Base-by-base conservation (phyloP, 2,113 vertebrate genomes). In the Gasterosteus nipponicus region DNA sequence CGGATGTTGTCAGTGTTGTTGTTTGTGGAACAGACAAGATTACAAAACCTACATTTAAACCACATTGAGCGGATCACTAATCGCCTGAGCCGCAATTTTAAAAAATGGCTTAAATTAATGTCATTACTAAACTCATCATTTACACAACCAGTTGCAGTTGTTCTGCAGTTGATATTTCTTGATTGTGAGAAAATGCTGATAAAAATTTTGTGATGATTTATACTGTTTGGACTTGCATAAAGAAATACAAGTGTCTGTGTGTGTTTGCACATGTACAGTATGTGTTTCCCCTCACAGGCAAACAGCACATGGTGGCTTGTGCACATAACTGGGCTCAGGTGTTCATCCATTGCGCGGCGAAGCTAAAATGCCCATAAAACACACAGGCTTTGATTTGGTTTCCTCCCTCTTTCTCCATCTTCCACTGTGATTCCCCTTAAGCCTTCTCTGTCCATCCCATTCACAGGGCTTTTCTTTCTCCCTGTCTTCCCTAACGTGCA, bases 241-340 rank as follows among this genome's bases (percentile, higher is more conserved):
- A 70, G 29, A 35, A 18, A 8, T 26, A 59, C 1, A 56, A 10
- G 53, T 6, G 33, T 31, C 10, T 33, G 35, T 38, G 3, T 59
- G 15, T 59, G 53, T 26, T 38, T 38, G 35, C 7, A 38, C 1
- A 38, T 38, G 35, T 38, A 6, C 35, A 38, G 4, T 38, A 7
- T 38, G 39, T 67, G 68, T 38, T 57, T 59, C 29, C 56, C 31
- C 63, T 61, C 10, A 29, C 7, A 77, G 57, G 18, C 35, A 53
- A 75, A 72, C 22, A 75, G 44, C 63, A 84, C 83, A 87, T 82
- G 69, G 44, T 26, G 31, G 64, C 53, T 49, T 81, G 67, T 71
- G 54, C 76, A 67, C 68, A 65, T 89, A 89, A 93, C 86, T 86
- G 79, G 84, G 38, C 82, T 84, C 78, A 89, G 86, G 76, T 90